Conservation (phyloP, 2,888 invertebrate genomes). For the Trachelus iudaicus region DNA sequence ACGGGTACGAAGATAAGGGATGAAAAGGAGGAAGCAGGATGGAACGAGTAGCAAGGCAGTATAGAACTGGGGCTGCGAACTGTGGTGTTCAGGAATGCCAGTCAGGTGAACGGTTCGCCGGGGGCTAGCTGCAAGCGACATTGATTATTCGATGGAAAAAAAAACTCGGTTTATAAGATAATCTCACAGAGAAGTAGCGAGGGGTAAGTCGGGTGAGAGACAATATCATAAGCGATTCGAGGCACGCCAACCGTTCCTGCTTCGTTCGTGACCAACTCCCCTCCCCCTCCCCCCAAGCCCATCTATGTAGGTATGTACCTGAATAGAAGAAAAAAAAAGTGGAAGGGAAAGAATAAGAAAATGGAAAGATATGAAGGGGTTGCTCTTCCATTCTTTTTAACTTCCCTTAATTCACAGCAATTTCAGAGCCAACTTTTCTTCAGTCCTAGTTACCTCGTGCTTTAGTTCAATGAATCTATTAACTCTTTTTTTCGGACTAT, state of each 20-base stretch:
- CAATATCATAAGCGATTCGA: slow-evolving; percentile 54
- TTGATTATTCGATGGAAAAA: slow-evolving; percentile 46
- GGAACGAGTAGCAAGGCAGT: neutral
- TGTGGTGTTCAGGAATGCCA: slow-evolving; percentile 31
- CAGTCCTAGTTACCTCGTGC: neutral
- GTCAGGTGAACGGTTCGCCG: slow-evolving; percentile 30
- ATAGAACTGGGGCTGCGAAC: neutral
- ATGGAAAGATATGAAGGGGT: slow-evolving; percentile 1
- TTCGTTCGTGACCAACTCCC: slow-evolving; percentile 32
- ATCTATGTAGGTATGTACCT: neutral
- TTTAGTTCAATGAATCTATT: neutral
- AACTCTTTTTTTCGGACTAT: neutral
- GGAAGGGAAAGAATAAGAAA: slow-evolving; percentile 3
- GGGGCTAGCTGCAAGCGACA: slow-evolving; percentile 34
- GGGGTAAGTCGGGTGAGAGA: slow-evolving; percentile 22
- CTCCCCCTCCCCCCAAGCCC: slow-evolving; percentile 3
- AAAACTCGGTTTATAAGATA: slow-evolving; percentile 44
- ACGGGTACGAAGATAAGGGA: neutral
- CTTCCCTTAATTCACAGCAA: neutral
- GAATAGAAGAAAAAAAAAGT: slow-evolving; percentile 1
- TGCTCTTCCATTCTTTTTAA: neutral
- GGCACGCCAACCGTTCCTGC: slow-evolving; percentile 40
- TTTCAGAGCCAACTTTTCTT: neutral
- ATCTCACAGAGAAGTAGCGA: slow-evolving; percentile 27
- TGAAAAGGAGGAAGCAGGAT: neutral